Evolutionary conservation across 2,797 vertebrate species (phyloP).

Genomic region (Pelodytes ibericus): DNA sequence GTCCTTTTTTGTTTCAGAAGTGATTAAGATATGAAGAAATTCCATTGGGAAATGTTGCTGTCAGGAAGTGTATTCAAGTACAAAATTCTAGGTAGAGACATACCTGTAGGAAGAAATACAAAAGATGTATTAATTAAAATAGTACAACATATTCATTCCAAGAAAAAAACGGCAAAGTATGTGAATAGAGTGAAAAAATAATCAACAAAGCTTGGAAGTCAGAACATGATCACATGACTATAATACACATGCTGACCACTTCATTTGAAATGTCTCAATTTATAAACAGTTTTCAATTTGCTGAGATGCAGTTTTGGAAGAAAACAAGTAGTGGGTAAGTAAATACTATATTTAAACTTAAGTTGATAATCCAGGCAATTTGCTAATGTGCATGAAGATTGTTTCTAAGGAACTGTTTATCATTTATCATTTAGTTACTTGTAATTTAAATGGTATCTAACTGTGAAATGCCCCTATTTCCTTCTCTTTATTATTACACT

Average conservation of each 20-base stretch:
- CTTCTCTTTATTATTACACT: too few relatives aligned
- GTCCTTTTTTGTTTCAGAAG: not conserved
- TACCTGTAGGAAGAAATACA: constrained; percentile 6
- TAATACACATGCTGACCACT: not conserved
- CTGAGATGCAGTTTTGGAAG: too few relatives aligned
- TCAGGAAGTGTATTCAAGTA: not conserved
- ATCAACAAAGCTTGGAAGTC: not conserved
- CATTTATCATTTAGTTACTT: too few relatives aligned
- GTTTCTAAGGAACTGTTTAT: too few relatives aligned
- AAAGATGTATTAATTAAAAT: constrained; percentile 6
- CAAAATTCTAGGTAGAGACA: not conserved
- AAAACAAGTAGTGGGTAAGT: too few relatives aligned
- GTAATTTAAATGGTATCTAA: too few relatives aligned
- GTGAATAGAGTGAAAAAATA: not conserved
- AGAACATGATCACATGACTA: not conserved
- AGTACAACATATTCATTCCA: not conserved
- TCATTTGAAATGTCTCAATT: not conserved
- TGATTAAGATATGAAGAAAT: not conserved
- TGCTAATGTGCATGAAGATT: too few relatives aligned
- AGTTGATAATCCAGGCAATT: too few relatives aligned
- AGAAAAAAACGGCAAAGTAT: not conserved
- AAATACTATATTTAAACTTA: too few relatives aligned
- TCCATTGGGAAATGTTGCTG: not conserved
- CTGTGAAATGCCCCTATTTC: too few relatives aligned
- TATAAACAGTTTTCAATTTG: too few relatives aligned